Evolutionary conservation across 2,113 vertebrate genomes (phyloP), one percentile per base, ranked within the genome.

Genomic region (Sitta europaea): DNA sequence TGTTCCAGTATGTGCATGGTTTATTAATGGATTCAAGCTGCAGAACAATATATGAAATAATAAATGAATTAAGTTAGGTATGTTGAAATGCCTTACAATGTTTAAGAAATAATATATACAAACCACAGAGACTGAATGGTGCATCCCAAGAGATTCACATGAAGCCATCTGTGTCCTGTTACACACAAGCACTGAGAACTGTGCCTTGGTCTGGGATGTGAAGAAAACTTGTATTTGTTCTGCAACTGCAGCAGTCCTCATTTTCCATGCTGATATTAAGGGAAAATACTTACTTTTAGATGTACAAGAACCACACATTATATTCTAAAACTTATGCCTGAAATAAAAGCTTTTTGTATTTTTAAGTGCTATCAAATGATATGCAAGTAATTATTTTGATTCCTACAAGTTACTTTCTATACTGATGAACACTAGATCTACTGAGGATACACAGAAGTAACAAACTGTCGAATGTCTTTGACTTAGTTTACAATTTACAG

Each of bases 211-310:
- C 62, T 86, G 90, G 20, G 96, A 97, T 22, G 65, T 86, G 90
- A 98, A 96, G 62, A 73, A 96, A 87, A 98, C 93, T 79, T 97
- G 82, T 80, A 97, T 66, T 57, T 95, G 80, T 75, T 92, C 84
- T 70, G 68, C 94, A 80, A 7, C 76, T 40, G 72, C 53, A 94
- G 40, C 68, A 70, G 88, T 82, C 75, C 43, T 94, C 97, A 98
- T 97, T 88, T 96, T 96, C 98, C 98, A 98, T 70, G 82, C 98
- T 98, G 78, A 42, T 94, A 94, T 83, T 40, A 84, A 82, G 50
- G 10, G 38, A 42, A 74, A 86, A 96, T 48, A 86, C 14, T 73
- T 72, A 50, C 4, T 84, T 96, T 95, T 87, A 94, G 75, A 87
- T 59, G 19, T 68, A 53, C 53, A 74, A 65, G 21, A 35, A 89